Evolutionary conservation across 2,888 invertebrate species (phyloP).

Genomic region (Leistus spinibarbis): DNA sequence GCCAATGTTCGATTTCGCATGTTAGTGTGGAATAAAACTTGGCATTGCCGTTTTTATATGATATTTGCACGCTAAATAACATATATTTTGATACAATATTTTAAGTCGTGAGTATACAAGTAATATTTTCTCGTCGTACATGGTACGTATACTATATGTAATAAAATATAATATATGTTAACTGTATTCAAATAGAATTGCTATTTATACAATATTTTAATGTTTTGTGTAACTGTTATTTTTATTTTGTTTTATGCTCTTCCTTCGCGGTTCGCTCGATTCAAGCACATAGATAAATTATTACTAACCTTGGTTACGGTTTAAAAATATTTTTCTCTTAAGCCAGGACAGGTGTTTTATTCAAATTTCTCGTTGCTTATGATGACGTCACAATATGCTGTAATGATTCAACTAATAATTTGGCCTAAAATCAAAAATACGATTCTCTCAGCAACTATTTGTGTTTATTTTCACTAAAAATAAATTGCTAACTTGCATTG

Average conservation of each 20-base stretch:
- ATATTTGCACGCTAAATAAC: constrained; percentile 13
- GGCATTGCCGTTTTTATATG: not conserved
- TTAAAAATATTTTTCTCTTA: not conserved
- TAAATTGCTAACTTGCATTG: not conserved
- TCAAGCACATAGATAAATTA: not conserved
- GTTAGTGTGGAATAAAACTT: not conserved
- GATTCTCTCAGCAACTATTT: not conserved
- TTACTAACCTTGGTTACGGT: not conserved
- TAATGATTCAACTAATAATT: not conserved
- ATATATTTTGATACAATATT: constrained; percentile 10
- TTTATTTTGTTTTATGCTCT: not conserved
- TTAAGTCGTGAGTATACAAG: not conserved
- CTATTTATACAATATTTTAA: constrained; percentile 3
- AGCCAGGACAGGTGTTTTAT: not conserved
- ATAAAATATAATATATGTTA: constrained; percentile 7
- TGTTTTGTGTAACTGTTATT: not conserved
- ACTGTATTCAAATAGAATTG: constrained; percentile 7
- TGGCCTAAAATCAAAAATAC: not conserved
- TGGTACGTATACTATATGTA: constrained; percentile 5
- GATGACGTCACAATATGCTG: not conserved
- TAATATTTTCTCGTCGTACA: not conserved
- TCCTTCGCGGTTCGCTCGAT: not conserved
- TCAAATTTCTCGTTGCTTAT: not conserved
- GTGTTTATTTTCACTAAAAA: not conserved
- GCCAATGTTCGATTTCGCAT: not conserved